These are phyloP conservation scores for Platyscapa corneri DNA, from an alignment of 1,140 invertebrate genomes.

Conservation along the genomic window DNA sequence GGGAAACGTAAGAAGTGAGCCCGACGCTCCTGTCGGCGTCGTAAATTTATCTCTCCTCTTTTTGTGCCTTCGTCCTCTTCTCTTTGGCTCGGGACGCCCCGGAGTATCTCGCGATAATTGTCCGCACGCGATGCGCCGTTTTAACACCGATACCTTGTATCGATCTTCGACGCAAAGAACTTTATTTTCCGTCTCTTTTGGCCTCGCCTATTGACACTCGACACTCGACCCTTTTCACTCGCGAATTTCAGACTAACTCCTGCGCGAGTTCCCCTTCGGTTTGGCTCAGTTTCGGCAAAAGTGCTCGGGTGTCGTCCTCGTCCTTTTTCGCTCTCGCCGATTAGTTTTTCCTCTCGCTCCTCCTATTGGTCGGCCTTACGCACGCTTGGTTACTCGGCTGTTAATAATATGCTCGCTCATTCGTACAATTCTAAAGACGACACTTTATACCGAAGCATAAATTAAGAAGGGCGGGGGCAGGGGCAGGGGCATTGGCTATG, in stretches of 20 bases:
- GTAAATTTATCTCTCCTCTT: constrained; percentile 1
- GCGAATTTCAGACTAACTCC: no score
- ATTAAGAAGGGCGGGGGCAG: constrained; percentile 7
- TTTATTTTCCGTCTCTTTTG: not conserved
- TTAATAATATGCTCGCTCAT: constrained; percentile 31
- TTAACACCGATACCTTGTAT: constrained; percentile 4
- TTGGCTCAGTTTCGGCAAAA: not conserved
- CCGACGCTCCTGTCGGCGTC: not conserved
- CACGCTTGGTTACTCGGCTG: not conserved
- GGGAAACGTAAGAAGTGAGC: not conserved
- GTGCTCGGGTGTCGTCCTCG: not conserved
- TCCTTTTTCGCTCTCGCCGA: not conserved
- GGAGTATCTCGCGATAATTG: not conserved
- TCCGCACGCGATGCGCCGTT: not conserved
- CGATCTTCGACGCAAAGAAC: not conserved
- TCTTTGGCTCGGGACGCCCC: not conserved
- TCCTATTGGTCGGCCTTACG: not conserved
- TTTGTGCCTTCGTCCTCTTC: constrained; percentile 8
- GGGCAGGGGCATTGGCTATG: not conserved
- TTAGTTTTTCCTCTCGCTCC: constrained; percentile 13
- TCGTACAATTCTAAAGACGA: constrained; percentile 14
- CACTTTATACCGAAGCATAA: constrained; percentile 17
- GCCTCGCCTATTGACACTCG: not conserved
- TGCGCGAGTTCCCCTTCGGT: no score
- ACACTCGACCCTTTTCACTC: not conserved